phyloP scores from a whole-genome alignment of 2,113 vertebrate species.

The Lathamus discolor region DNA sequence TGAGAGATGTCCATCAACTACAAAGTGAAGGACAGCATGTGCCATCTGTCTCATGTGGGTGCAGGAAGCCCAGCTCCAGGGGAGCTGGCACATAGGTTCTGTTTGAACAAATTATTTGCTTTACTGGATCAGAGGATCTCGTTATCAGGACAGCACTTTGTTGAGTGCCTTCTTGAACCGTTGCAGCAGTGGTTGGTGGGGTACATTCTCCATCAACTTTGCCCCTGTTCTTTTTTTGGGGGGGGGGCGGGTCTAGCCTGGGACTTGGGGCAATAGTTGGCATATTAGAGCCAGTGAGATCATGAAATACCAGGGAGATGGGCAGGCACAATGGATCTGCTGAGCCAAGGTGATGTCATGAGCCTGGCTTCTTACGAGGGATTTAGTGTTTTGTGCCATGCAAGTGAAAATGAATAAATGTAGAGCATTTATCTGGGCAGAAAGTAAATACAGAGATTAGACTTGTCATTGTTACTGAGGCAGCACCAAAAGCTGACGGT shows the following conservation, averaged over 20 bases:
- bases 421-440: constrained; percentile 15
- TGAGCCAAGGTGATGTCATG: constrained; percentile 58
- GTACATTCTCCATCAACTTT: not conserved
- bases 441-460: constrained; percentile 67
- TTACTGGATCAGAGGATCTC: not conserved
- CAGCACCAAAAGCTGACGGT: constrained; percentile 14
- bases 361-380: not conserved
- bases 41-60: not conserved
- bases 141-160: not conserved
- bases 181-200: not conserved
- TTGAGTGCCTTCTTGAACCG: not conserved
- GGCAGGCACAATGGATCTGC: constrained; percentile 31
- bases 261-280: not conserved
- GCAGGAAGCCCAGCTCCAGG: constrained; percentile 9
- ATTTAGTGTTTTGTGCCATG: constrained; percentile 56
- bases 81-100: not conserved
- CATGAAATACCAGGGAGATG: not conserved
- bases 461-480: constrained; percentile 56
- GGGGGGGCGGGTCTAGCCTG: not conserved
- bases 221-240: not conserved
- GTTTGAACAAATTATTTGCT: not conserved
- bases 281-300: not conserved
- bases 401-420: constrained; percentile 38
- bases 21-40: not conserved
- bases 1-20: constrained; percentile 1